Evolutionary conservation across 2,113 vertebrate genomes (phyloP).

Genomic region (Lycaon pictus): DNA sequence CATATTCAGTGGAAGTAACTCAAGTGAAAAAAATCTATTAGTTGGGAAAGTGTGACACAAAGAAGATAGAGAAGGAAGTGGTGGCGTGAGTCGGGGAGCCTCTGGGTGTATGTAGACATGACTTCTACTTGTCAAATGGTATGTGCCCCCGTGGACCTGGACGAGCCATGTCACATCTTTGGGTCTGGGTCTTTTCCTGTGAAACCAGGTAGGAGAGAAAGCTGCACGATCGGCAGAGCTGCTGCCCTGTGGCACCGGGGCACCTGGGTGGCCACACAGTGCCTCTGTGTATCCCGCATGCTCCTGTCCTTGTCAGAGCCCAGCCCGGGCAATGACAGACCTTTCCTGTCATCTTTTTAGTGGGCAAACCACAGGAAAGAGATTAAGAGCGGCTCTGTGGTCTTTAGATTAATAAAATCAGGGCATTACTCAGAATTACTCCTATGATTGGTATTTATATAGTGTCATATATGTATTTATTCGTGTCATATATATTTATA

Average conservation of each 20-base stretch:
- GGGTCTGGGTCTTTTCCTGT: background rate
- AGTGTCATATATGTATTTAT: background rate
- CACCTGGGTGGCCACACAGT: accelerated
- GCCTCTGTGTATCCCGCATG: background rate
- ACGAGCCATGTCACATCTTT: background rate
- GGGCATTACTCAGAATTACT: constrained; percentile 1
- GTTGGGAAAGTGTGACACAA: background rate
- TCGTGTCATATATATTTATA: background rate
- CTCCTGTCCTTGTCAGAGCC: background rate
- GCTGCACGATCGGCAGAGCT: accelerated
- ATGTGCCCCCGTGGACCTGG: background rate
- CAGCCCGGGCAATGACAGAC: background rate
- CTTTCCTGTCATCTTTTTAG: background rate
- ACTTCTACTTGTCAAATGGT: background rate
- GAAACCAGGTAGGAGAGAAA: background rate
- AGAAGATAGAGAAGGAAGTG: background rate
- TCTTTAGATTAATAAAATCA: background rate
- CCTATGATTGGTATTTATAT: background rate
- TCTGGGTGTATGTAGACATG: accelerated
- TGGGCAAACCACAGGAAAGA: background rate
- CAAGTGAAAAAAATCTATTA: constrained; percentile 36
- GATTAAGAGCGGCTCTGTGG: background rate
- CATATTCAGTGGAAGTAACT: background rate
- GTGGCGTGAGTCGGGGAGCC: background rate
- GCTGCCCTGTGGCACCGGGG: background rate